Conservation (phyloP, 2,888 invertebrate species). For the Protonemura montana region DNA sequence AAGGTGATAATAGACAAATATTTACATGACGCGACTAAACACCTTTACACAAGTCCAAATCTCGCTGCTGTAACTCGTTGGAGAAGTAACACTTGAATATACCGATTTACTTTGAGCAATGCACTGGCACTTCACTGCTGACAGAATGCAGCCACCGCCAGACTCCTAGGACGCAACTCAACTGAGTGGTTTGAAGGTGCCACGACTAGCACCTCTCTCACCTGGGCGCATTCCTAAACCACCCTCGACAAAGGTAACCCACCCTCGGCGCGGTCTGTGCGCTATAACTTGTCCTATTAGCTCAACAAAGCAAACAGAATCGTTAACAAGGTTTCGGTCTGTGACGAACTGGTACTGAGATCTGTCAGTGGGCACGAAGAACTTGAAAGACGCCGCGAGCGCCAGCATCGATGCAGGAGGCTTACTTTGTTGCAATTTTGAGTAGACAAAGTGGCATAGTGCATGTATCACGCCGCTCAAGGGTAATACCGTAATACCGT, state of each 20-base stretch:
- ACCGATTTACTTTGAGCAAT: neutral
- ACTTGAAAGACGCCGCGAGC: too few species aligned
- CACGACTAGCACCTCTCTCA: neutral
- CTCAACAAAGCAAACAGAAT: slow-evolving; percentile 24
- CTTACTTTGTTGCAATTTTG: too few species aligned
- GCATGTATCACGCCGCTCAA: too few species aligned
- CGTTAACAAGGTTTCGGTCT: neutral
- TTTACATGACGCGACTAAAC: slow-evolving; percentile 7
- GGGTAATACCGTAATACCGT: too few species aligned
- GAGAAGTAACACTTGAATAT: neutral
- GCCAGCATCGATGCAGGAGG: too few species aligned
- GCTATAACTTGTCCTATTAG: slow-evolving; percentile 13
- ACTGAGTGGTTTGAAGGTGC: neutral
- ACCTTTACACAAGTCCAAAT: neutral
- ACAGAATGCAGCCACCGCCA: neutral
- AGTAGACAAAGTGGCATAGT: too few species aligned
- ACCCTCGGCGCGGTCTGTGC: neutral
- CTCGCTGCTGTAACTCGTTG: neutral
- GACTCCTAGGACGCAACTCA: neutral
- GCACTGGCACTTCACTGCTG: neutral
- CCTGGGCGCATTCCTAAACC: neutral
- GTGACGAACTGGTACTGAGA: neutral
- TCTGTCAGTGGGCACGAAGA: neutral
- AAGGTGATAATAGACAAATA: neutral
- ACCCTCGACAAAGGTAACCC: slow-evolving; percentile 7